Evolutionary conservation across 64 coral and sea anemone genomes (phyloP), one percentile per base, ranked within the genome.

Genomic region (Hydrozoanthus tunicans): DNA sequence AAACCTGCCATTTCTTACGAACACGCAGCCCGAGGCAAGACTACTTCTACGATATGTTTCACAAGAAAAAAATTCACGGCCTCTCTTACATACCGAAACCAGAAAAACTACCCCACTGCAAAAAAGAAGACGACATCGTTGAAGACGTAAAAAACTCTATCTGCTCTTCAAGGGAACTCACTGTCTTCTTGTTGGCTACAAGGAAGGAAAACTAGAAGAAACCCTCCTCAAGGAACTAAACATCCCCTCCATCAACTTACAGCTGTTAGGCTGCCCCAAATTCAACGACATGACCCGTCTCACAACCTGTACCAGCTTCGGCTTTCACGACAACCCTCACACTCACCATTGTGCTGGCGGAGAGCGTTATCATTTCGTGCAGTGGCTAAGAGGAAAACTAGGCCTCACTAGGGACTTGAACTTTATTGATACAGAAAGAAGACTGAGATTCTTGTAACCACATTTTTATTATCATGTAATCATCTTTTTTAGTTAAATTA

Each of bases 211-310:
- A 58, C 13, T 20, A 13, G 79, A 81, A 81, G 58, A 58, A 57
- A 55, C 56, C 5, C 26, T 57, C 5, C 17, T 81, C 5, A 11
- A 58, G 3, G 14, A 62, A 20, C 59, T 65, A 27, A 12, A 63
- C 7, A 85, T 85, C 20, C 82, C 82, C 52, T 54, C 25, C 51
- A 68, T 66, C 26, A 81, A 81, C 58, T 15, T 81, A 26, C 54
- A 81, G 17, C 7, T 6, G 24, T 52, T 55, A 17, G 17, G 53
- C 7, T 85, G 82, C 68, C 82, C 82, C 54, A 85, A 85, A 64
- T 85, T 85, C 27, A 53, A 85, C 24, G 14, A 73, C 6, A 82
- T 82, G 80, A 62, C 54, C 7, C 80, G 80, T 25, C 63, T 82
- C n/a, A n/a, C 57, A 23, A 82, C 80, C n/a, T n/a, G 61, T 63